Evolutionary conservation across 2,797 vertebrate species (phyloP).

Genomic region (Chelmon rostratus): DNA sequence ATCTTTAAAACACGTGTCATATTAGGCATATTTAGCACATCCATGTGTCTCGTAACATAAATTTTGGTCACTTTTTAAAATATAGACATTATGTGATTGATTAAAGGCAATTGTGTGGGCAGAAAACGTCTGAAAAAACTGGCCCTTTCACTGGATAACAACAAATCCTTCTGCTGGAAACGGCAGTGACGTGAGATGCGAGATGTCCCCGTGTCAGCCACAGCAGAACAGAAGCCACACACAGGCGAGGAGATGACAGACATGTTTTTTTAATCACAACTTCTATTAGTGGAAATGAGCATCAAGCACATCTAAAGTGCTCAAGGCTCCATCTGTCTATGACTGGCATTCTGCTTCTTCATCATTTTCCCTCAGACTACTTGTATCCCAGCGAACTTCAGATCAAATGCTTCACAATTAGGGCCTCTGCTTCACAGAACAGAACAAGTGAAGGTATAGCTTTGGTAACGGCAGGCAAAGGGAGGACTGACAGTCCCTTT

Average conservation of each 20-base stretch:
- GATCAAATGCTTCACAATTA: not conserved
- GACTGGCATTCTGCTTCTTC: not conserved
- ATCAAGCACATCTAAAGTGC: slow-evolving; percentile 21
- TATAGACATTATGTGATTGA: too few relatives aligned
- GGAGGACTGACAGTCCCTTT: not conserved
- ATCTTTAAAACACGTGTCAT: not conserved
- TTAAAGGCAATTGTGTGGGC: not conserved
- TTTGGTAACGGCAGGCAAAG: not conserved
- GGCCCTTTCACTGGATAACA: slow-evolving; percentile 2
- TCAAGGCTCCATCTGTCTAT: slow-evolving; percentile 44
- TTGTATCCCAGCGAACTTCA: not conserved
- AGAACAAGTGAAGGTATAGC: not conserved
- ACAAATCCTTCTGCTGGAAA: slow-evolving; percentile 6
- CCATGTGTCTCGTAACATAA: not conserved
- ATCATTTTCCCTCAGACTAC: not conserved
- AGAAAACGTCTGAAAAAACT: not conserved
- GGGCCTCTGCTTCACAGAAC: not conserved
- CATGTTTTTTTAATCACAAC: slow-evolving; percentile 17
- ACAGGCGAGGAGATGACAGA: slow-evolving; percentile 10
- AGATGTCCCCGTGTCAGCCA: slow-evolving; percentile 22
- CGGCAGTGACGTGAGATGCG: slow-evolving; percentile 13
- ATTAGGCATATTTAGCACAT: too few relatives aligned
- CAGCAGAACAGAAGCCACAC: slow-evolving; percentile 13
- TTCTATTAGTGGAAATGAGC: slow-evolving; percentile 37
- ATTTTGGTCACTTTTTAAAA: not conserved